Evolutionary conservation across 1,140 invertebrate species (phyloP).

Genomic region (Sycophila sp.): DNA sequence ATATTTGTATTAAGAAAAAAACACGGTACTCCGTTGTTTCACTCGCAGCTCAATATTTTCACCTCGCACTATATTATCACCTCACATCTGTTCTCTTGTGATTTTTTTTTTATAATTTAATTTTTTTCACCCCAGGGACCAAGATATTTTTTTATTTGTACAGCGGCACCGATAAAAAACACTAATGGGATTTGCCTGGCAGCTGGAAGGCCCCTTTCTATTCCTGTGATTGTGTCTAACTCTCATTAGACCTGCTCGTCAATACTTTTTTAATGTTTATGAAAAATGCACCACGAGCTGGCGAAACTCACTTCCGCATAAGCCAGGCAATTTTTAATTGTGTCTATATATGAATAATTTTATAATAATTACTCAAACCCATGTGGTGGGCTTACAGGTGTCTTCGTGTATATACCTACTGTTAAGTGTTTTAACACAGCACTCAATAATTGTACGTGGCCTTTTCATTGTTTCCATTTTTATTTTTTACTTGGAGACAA

Average conservation of each 20-base stretch:
- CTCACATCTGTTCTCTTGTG: neutral
- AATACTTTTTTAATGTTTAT: constrained; percentile 30
- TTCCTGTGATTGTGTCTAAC: constrained; percentile 26
- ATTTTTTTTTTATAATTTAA: no score
- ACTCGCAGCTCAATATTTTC: constrained; percentile 13
- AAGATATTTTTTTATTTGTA: constrained; percentile 18
- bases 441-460: neutral
- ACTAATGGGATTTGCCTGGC: constrained; percentile 32
- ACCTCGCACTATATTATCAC: no score
- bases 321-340: constrained; percentile 7
- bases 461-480: neutral
- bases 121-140: no score
- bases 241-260: constrained; percentile 29
- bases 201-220: constrained; percentile 15
- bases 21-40: neutral
- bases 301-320: constrained; percentile 8
- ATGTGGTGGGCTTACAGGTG: constrained; percentile 20
- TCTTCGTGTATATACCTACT: constrained; percentile 30
- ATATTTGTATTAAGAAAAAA: no score
- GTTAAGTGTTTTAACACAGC: constrained; percentile 28
- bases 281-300: constrained; percentile 22
- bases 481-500: no score
- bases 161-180: constrained; percentile 20
- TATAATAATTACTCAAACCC: constrained; percentile 14
- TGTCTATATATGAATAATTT: neutral